Evolutionary conservation across 2,888 invertebrate genomes (phyloP), one percentile per base, ranked within the genome.

Genomic region (Metallyticus violacea): DNA sequence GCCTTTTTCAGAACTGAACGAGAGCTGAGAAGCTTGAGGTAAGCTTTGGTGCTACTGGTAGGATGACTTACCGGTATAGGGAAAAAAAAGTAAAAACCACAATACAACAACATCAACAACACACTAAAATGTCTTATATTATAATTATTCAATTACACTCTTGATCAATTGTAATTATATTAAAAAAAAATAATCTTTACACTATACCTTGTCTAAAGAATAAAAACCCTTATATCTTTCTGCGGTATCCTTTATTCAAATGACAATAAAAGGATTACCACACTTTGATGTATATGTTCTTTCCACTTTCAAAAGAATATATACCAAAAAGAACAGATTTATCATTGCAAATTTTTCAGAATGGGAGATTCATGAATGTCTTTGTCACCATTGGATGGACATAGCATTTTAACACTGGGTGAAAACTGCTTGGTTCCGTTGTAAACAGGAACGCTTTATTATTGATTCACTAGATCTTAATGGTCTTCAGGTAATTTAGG

Each of bases 1-100:
- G 85, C 78, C 26, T 87, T 81, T 88, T 88, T 86, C 88, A 88
- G 88, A 88, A 79, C 29, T 88, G 86, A 88, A 87, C 80, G 88
- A 88, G 85, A 88, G 88, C 88, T 88, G 88, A 88, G 87, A 83
- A 82, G 87, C 30, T 85, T 79, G 79, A 85, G 84, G 77, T 83
- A 62, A 77, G 77, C 81, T 29, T 27, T 78, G 85, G 77, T 85
- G 85, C 80, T 85, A 80, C 77, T 78, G 77, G 85, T 85, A 87
- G 87, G 81, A 77, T 29, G 81, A 80, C 9, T 81, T 29, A 29
- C 81, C 29, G 76, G 79, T 79, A 26, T 86, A 86, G 86, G 82
- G 79, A 82, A 27, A 77, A 26, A 81, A 83, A n/a, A 77, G 77
- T 26, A 27, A 79, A 76, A 81, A 81, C 28, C 77, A 29, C 76